A percentile compares a stretch with the other conserved stretches of the same genome.
Conservation (phyloP, 2,113 vertebrate genomes). For the Elephas maximus region DNA sequence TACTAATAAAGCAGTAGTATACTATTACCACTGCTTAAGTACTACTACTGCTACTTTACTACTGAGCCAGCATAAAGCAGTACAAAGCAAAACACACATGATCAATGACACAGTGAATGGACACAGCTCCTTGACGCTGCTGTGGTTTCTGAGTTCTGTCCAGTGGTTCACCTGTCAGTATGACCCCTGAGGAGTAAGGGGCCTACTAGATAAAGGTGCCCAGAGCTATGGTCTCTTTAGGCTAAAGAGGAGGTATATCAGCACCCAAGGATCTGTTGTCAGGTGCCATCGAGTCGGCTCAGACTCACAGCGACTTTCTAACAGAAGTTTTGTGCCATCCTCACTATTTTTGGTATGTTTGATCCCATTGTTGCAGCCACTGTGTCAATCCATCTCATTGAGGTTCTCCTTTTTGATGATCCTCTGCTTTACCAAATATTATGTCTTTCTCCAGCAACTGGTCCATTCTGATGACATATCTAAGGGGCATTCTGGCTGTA, state of each 20-base stretch:
- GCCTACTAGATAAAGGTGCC: neutral
- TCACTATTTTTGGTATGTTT: neutral
- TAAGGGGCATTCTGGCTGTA: neutral
- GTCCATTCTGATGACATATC: neutral
- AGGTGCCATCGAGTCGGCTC: neutral
- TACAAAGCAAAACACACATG: neutral
- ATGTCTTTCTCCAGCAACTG: neutral
- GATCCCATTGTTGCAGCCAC: neutral
- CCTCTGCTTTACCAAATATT: neutral
- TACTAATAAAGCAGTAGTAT: neutral
- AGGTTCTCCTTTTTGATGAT: neutral
- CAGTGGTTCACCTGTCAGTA: neutral
- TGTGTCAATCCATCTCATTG: neutral
- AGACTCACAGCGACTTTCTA: neutral
- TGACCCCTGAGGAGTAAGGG: neutral
- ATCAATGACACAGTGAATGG: neutral
- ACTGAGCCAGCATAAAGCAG: neutral
- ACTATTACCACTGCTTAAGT: neutral
- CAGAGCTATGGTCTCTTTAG: neutral
- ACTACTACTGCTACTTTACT: neutral
- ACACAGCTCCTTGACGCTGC: neutral
- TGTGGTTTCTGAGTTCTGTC: neutral
- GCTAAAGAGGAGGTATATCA: neutral
- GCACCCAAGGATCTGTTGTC: neutral
- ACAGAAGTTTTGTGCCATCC: neutral